Percentiles rank a stretch among this genome's conserved stretches.
These are phyloP conservation scores for Dasysyrphus tricinctus DNA, from an alignment of 2,888 invertebrate species.

Conservation along the genomic window DNA sequence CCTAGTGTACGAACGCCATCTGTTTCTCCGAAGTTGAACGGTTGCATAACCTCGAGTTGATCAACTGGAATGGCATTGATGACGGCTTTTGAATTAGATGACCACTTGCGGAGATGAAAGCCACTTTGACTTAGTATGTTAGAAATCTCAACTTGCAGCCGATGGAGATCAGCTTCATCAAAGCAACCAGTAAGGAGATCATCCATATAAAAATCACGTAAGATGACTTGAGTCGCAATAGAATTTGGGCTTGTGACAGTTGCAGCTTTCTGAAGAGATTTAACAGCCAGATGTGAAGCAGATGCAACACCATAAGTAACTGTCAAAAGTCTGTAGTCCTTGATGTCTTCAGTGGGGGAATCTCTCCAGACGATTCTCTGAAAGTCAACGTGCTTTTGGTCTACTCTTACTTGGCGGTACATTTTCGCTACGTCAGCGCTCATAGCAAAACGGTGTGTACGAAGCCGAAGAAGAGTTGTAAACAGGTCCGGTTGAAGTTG, in stretches of 20 bases:
- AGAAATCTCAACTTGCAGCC: conserved; percentile 12
- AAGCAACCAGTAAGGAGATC: conserved; percentile 48
- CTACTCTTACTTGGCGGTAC: conserved; percentile 55
- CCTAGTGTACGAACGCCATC: conserved; percentile 17
- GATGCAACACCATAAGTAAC: conserved; percentile 64
- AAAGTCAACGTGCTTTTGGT: conserved; percentile 40
- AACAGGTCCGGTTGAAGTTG: conserved; percentile 64
- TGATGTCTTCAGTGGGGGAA: conserved; percentile 30
- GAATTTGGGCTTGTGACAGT: conserved; percentile 12
- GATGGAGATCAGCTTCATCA: conserved; percentile 34
- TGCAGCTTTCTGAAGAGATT: conserved; percentile 54
- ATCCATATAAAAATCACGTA: conserved; percentile 52
- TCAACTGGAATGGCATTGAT: conserved; percentile 30
- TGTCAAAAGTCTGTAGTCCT: conserved; percentile 56
- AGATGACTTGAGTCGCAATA: not conserved
- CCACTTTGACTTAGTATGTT: not conserved
- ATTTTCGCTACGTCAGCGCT: conserved; percentile 64
- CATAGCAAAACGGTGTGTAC: conserved; percentile 62
- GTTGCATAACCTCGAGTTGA: conserved; percentile 21
- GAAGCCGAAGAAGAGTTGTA: conserved; percentile 39
- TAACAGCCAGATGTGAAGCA: conserved; percentile 55
- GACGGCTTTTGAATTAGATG: conserved; percentile 25
- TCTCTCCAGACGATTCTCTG: conserved; percentile 59
- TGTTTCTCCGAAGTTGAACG: conserved; percentile 29
- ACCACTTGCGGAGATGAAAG: conserved; percentile 3